Evolutionary conservation across 2,797 vertebrate species (phyloP).

Genomic region (Phoeniculus purpureus): DNA sequence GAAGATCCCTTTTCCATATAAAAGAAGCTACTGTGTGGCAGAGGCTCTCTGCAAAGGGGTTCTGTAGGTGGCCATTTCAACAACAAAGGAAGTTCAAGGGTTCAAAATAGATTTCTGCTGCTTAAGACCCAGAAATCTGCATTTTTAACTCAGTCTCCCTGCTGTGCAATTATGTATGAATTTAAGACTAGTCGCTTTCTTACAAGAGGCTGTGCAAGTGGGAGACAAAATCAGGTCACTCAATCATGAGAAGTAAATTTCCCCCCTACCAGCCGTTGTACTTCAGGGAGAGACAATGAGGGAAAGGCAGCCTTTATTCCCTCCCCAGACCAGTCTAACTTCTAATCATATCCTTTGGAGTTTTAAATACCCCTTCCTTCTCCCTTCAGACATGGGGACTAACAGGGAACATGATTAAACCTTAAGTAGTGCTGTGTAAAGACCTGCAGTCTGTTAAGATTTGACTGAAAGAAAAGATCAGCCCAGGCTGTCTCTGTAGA

Average conservation of each 20-base stretch:
- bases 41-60: conserved; percentile 32
- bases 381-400: conserved; percentile 28
- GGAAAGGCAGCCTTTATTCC: conserved; percentile 31
- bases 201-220: conserved; percentile 56
- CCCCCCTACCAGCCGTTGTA: conserved; percentile 24
- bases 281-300: conserved; percentile 43
- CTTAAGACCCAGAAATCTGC: conserved; percentile 73
- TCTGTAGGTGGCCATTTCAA: conserved; percentile 78
- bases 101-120: conserved; percentile 77
- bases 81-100: conserved; percentile 81
- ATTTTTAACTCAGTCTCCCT: conserved; percentile 72
- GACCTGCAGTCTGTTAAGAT: not conserved
- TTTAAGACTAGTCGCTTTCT: conserved; percentile 68
- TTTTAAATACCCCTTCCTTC: conserved; percentile 40
- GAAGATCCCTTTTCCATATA: conserved; percentile 66
- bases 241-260: conserved; percentile 69
- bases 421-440: not conserved
- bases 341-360: conserved; percentile 42
- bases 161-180: conserved; percentile 77
- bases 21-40: conserved; percentile 75
- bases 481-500: not conserved
- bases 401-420: conserved; percentile 47
- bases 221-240: conserved; percentile 75
- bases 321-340: conserved; percentile 37
- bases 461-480: not conserved